Percentiles rank a stretch among this genome's conserved stretches.
These are phyloP conservation scores for Gastrophryne carolinensis DNA, from an alignment of 2,797 vertebrate genomes.

Conservation along the genomic window DNA sequence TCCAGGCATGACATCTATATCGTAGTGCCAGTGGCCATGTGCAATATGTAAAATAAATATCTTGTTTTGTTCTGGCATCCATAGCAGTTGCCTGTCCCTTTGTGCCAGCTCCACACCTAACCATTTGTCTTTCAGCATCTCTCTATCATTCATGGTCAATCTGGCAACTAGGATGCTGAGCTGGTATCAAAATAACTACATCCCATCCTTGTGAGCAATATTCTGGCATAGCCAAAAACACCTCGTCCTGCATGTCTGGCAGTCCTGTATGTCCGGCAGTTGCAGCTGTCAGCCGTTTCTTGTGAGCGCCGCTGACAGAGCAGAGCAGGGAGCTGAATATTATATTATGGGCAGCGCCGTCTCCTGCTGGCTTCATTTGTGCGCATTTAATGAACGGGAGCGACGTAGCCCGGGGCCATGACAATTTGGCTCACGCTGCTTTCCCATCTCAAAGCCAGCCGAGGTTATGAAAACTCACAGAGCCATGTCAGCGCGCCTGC, in stretches of 20 bases:
- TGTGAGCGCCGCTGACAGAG: background rate
- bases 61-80: too few relatives aligned
- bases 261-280: background rate
- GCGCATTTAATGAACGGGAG: constrained; percentile 30
- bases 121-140: too few relatives aligned
- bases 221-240: background rate
- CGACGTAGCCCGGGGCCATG: constrained; percentile 16
- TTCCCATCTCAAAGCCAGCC: background rate
- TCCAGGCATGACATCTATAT: too few relatives aligned
- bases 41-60: too few relatives aligned
- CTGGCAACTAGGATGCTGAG: background rate
- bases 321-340: constrained; percentile 8
- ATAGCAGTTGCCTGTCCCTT: too few relatives aligned
- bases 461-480: constrained; percentile 1
- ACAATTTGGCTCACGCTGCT: constrained; percentile 10
- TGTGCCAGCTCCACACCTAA: too few relatives aligned
- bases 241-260: constrained; percentile 10
- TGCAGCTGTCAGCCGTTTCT: constrained; percentile 46
- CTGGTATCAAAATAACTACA: background rate
- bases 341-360: constrained; percentile 21
- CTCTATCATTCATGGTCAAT: background rate
- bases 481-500: background rate
- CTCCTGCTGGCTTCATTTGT: constrained; percentile 15
- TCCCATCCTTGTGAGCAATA: constrained; percentile 9
- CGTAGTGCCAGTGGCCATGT: too few relatives aligned